These are phyloP conservation scores for Ctenopoma multispine DNA, from an alignment of 2,797 vertebrate genomes.

Conservation along the genomic window DNA sequence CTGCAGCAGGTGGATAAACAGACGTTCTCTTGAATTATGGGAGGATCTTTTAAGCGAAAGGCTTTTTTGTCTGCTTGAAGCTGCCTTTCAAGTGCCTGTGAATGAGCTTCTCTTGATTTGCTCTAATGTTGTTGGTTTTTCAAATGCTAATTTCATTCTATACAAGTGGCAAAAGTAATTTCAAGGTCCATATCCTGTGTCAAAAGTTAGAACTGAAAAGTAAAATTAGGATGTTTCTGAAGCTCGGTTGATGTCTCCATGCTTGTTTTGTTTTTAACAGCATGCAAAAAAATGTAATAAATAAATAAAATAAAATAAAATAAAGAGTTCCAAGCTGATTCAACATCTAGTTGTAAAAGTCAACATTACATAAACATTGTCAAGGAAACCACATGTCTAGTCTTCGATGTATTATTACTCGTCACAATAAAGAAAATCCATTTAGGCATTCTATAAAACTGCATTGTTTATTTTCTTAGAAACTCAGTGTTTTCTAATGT, in stretches of 20 bases:
- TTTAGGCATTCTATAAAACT: conserved; percentile 4
- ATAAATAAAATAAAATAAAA: background rate
- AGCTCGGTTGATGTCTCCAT: conserved; percentile 44
- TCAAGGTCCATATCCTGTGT: conserved; percentile 72
- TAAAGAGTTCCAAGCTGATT: background rate
- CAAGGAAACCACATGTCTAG: background rate
- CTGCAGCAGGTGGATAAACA: conserved; percentile 76
- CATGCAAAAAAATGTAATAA: background rate
- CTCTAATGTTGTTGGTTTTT: conserved; percentile 68
- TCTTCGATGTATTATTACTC: background rate
- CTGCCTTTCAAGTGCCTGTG: conserved; percentile 61
- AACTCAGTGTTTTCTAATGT: conserved; percentile 8
- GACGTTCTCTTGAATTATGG: conserved; percentile 64
- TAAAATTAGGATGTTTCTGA: conserved; percentile 54
- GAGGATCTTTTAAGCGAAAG: conserved; percentile 50
- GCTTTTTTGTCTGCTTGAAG: conserved; percentile 49
- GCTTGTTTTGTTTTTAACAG: conserved; percentile 31
- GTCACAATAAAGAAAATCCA: conserved; percentile 10
- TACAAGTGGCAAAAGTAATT: conserved; percentile 79
- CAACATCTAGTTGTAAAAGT: conserved; percentile 4
- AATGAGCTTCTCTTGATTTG: conserved; percentile 70
- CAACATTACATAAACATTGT: background rate
- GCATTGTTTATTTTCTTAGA: background rate
- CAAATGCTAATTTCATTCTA: conserved; percentile 76
- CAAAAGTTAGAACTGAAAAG: conserved; percentile 65